These are phyloP conservation scores for Atherix ibis DNA, from an alignment of 2,888 invertebrate species.

Conservation along the genomic window DNA sequence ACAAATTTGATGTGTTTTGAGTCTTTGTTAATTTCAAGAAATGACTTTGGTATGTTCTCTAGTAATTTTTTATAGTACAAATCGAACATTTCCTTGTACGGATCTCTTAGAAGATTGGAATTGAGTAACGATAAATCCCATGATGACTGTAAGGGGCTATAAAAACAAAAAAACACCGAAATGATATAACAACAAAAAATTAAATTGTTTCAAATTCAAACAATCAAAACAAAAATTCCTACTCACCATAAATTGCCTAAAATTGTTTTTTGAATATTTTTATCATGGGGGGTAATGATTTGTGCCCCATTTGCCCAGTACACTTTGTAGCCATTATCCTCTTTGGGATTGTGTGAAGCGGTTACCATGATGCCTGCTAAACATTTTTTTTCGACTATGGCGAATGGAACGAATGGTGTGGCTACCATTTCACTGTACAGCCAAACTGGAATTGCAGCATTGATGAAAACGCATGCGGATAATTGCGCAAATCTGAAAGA, in stretches of 20 bases:
- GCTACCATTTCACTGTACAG: constrained; percentile 68
- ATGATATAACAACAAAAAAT: background rate
- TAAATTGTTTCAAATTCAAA: background rate
- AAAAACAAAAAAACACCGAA: constrained; percentile 8
- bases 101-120: constrained; percentile 47
- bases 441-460: constrained; percentile 59
- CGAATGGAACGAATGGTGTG: constrained; percentile 88
- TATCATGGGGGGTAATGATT: constrained; percentile 85
- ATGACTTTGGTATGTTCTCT: constrained; percentile 36
- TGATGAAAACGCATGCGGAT: constrained; percentile 68
- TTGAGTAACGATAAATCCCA: constrained; percentile 57
- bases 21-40: constrained; percentile 37
- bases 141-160: constrained; percentile 52
- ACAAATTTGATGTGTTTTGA: constrained; percentile 49
- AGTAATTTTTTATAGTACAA: constrained; percentile 50
- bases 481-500: constrained; percentile 68
- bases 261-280: constrained; percentile 66
- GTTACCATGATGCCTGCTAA: constrained; percentile 87
- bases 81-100: constrained; percentile 46
- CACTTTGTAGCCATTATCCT: constrained; percentile 95
- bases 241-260: constrained; percentile 48
- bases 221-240: constrained; percentile 1
- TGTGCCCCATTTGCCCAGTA: constrained; percentile 93
- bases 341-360: constrained; percentile 89
- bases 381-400: constrained; percentile 54